Conservation (phyloP, 2,797 vertebrate species). For the Diplodus puntazzo region DNA sequence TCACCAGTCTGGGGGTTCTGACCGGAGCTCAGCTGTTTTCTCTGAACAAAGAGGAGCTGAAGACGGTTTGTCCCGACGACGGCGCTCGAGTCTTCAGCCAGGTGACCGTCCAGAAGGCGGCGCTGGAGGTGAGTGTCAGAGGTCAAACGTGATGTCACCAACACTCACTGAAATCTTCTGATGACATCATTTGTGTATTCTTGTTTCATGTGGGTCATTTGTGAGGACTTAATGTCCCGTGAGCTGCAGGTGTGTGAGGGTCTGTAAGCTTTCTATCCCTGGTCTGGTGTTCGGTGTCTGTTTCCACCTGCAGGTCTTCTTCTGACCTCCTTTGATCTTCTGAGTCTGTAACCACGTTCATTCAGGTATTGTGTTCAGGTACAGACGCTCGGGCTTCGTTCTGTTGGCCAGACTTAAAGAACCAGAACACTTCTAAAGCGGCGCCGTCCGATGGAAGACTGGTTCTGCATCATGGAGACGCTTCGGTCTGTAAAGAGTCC, state of each 20-base stretch:
- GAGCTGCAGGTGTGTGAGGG: too few species aligned
- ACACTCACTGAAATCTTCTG: not conserved
- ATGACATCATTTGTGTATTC: not conserved
- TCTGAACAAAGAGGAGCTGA: constrained; percentile 97
- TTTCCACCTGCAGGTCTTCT: constrained; percentile 87
- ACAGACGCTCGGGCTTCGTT: constrained; percentile 28
- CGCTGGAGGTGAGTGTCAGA: constrained; percentile 89
- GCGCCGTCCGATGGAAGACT: too few species aligned
- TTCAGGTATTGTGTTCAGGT: constrained; percentile 77
- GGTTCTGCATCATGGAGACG: too few species aligned
- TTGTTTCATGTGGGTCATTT: too few species aligned
- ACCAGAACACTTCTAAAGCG: not conserved
- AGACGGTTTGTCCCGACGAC: constrained; percentile 93
- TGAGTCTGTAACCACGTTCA: constrained; percentile 64
- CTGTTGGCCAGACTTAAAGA: constrained; percentile 66
- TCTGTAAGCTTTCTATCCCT: constrained; percentile 8
- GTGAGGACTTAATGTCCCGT: too few species aligned
- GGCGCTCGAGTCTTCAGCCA: constrained; percentile 95
- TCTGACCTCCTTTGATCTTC: constrained; percentile 85
- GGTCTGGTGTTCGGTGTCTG: constrained; percentile 83
- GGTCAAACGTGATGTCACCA: not conserved
- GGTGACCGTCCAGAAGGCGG: constrained; percentile 95
- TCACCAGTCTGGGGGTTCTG: constrained; percentile 94
- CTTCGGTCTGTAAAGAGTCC: too few species aligned
- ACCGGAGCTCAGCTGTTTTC: constrained; percentile 97